Evolutionary conservation across 2,113 vertebrate species (phyloP), one percentile per base, ranked within the genome.

Genomic region (Oxyruncus cristatus): DNA sequence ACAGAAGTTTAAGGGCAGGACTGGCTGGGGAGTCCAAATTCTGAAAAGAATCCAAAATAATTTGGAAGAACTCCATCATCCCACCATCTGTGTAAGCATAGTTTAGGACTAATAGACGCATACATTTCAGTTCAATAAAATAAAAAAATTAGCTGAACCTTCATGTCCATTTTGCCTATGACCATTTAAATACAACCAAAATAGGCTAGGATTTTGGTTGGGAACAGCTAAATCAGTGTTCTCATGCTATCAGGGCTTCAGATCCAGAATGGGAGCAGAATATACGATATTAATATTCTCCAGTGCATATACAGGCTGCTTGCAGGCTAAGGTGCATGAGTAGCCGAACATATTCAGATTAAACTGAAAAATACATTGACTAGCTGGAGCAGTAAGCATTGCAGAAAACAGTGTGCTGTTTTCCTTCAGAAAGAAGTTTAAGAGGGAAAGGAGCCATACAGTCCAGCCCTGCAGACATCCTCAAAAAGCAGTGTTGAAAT

Each of bases 111-210:
- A 65, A 50, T 11, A 62, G 11, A 16, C 26, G 7, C 33, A 35
- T 28, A 24, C 1, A 17, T 50, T 91, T 82, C 47, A 39, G 13
- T 26, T 73, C 72, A 86, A 28, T 30, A 46, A n/a, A n/a, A n/a
- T n/a, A n/a, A n/a, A n/a, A n/a, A n/a, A n/a, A n/a, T 52, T 65
- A 65, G 20, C 30, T 68, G 35, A 53, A 56, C 6, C 5, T 58
- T 71, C 9, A 10, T 19, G 32, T 30, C 9, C 0, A 0, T 65
- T 81, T 83, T 80, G 8, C 28, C 22, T 65, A 7, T 35, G 17
- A 62, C 32, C 7, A 27, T 16, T 39, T n/a, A 49, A 61, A 67
- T 5, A 6, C 33, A 35, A 28, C 39, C 68, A 16, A 37, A 77
- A 20, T 7, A 59, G 15, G 9, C 44, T 47, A 52, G 20, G 17